Base-by-base conservation (phyloP, 2,888 invertebrate species). In the Erannis defoliaria region DNA sequence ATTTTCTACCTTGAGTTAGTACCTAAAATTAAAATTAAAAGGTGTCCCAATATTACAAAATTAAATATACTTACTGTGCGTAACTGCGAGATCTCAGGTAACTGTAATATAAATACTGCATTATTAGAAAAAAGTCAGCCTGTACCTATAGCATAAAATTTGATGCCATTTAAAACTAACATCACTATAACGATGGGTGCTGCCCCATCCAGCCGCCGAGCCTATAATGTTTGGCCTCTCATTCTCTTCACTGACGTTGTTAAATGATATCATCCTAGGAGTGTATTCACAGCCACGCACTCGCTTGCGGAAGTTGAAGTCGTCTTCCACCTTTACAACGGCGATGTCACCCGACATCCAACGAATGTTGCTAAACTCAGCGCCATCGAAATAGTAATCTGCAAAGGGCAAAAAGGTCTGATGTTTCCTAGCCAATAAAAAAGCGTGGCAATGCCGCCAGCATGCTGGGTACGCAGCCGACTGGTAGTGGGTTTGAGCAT, bases 301-400 rank as follows among this genome's bases (percentile, higher is more conserved):
- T 0, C 86, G 77, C 12, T 76, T 73, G 6, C 82, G 59, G 61
- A 92, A 91, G 69, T 90, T 88, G 64, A 92, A 91, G 3, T 78
- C 67, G 2, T 85, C 86, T 38, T 91, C 91, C 0, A 88, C 85
- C 56, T 86, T 89, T 0, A 92, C 91, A 0, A 92, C 82, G 0
- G 92, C 92, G 49, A 92, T 84, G 63, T 92, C 92, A 23, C 84
- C 81, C 0, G 80, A 68, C 89, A 92, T 90, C 92, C 92, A 92
- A 1, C 83, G 79, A 3, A 92, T 87, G 62, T 92, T 92, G 48
- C 91, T 83, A 42, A 86, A 86, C 0, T 86, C 81, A 1, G 76
- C 51, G 0, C 90, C 92, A 5, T 92, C 91, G 66, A 70, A 92
- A 12, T 74, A 78, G 60, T 90, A 90, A 19, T 76, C 90, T 90